phyloP scores from a whole-genome alignment of 2,888 invertebrate genomes.

The Aporophyla nigra region DNA sequence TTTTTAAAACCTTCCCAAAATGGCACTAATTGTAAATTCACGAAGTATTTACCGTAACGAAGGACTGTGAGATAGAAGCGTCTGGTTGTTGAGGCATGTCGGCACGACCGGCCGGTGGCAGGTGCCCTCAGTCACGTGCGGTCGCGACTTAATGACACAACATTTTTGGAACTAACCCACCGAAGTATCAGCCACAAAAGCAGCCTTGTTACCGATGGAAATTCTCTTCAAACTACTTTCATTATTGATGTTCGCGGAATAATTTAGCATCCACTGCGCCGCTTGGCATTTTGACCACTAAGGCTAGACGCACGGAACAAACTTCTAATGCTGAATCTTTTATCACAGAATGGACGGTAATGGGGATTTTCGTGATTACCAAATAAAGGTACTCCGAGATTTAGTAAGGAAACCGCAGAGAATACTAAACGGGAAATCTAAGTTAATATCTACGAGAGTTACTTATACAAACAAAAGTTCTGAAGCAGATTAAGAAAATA shows the following conservation, averaged over 20 bases:
- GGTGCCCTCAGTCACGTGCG: conserved; percentile 83
- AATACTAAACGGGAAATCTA: conserved; percentile 43
- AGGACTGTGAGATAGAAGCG: conserved; percentile 65
- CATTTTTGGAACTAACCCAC: conserved; percentile 73
- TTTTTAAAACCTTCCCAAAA: conserved; percentile 15
- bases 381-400: conserved; percentile 55
- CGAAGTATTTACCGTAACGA: conserved; percentile 57
- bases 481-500: conserved; percentile 34
- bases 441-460: conserved; percentile 7
- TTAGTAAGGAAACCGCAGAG: conserved; percentile 53
- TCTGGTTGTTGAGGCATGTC: conserved; percentile 75
- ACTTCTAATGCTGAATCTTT: conserved; percentile 64
- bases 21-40: conserved; percentile 44
- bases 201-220: conserved; percentile 67
- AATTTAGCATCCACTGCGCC: conserved; percentile 60
- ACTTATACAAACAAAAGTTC: conserved; percentile 21
- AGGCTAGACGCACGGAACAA: conserved; percentile 59
- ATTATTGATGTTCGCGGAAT: conserved; percentile 67
- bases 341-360: conserved; percentile 65
- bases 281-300: conserved; percentile 66
- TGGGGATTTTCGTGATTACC: conserved; percentile 64
- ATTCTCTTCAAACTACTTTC: conserved; percentile 62
- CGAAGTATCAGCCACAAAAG: conserved; percentile 69
- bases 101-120: conserved; percentile 77
- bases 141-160: conserved; percentile 75